phyloP scores from a whole-genome alignment of 2,888 invertebrate species.

The Rapana venosa region DNA sequence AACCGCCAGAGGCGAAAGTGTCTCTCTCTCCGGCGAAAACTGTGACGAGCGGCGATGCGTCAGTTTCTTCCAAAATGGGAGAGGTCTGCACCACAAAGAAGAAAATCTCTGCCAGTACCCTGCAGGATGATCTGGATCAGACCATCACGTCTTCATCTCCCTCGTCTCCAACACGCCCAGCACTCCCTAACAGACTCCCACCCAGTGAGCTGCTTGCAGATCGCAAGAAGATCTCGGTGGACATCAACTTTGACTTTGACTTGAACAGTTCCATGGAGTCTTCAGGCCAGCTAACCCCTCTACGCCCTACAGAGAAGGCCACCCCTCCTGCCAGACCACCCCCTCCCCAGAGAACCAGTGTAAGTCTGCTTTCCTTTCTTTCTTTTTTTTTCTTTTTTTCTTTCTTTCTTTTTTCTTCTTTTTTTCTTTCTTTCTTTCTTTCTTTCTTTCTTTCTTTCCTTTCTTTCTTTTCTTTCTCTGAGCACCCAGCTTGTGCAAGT shows the following conservation, averaged over 20 bases:
- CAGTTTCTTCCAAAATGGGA: neutral
- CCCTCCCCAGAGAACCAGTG: slow-evolving; percentile 48
- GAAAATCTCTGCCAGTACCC: slow-evolving; percentile 20
- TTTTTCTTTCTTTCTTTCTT: too few relatives aligned
- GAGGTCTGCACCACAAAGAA: slow-evolving; percentile 15
- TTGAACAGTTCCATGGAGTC: neutral
- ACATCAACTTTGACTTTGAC: slow-evolving; percentile 24
- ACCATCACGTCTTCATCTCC: neutral
- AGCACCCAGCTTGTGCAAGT: too few relatives aligned
- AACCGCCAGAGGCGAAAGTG: neutral
- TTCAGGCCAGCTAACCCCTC: neutral
- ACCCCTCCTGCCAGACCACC: slow-evolving; percentile 53
- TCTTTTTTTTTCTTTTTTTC: neutral
- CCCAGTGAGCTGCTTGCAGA: neutral
- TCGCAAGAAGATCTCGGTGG: slow-evolving; percentile 35
- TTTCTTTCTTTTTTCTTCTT: neutral
- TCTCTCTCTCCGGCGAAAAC: neutral
- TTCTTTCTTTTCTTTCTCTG: neutral
- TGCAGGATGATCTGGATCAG: neutral
- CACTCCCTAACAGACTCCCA: neutral
- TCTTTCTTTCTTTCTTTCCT: neutral
- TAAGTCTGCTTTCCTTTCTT: neutral
- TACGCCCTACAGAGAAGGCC: neutral
- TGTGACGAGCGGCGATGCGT: neutral
- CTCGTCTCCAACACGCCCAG: neutral